Evolutionary conservation across 2,888 invertebrate species (phyloP).

Genomic region (Abscondita cerata): DNA sequence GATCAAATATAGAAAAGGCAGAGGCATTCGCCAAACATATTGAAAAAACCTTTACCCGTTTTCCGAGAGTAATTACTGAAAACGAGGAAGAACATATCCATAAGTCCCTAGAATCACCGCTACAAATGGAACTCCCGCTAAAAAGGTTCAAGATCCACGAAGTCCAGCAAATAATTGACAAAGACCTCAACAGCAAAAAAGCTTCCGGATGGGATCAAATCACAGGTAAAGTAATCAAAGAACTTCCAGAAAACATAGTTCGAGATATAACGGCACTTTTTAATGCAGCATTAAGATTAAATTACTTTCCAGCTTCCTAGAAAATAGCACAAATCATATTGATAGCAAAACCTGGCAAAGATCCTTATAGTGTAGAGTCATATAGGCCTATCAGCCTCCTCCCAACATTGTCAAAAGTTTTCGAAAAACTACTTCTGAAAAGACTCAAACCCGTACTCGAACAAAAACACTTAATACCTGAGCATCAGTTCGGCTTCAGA

Average conservation of each 20-base stretch:
- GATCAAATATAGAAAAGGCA: too few species aligned
- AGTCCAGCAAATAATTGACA: not conserved
- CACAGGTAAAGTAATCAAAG: not conserved
- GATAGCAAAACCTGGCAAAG: not conserved
- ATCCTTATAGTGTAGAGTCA: not conserved
- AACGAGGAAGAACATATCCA: too few species aligned
- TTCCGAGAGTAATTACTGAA: too few species aligned
- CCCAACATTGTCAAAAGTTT: not conserved
- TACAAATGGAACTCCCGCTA: too few species aligned
- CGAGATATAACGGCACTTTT: too few species aligned
- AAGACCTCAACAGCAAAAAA: not conserved
- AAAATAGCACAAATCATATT: not conserved
- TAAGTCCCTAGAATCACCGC: too few species aligned
- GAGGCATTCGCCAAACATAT: too few species aligned
- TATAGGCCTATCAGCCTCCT: not conserved
- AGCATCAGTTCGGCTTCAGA: not conserved
- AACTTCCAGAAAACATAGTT: too few species aligned
- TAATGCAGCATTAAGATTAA: not conserved
- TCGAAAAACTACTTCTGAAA: not conserved
- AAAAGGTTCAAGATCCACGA: too few species aligned
- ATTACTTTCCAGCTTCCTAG: not conserved
- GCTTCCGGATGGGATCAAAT: slow-evolving; percentile 1
- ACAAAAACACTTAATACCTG: not conserved
- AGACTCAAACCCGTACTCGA: not conserved
- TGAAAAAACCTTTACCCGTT: too few species aligned